Evolutionary conservation across 2,888 invertebrate genomes (phyloP).

Genomic region (Autographa gamma): DNA sequence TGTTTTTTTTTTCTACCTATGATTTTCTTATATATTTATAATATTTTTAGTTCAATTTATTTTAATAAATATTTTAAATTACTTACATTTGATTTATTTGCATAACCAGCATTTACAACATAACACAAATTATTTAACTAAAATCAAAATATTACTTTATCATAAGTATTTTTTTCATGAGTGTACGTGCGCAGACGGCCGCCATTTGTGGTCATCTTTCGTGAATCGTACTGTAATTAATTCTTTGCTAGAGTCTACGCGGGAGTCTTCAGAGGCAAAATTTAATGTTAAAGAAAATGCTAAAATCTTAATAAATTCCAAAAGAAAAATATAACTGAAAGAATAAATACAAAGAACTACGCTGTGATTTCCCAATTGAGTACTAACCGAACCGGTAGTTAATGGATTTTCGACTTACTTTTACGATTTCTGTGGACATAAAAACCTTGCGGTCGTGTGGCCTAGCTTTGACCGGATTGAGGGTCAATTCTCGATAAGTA

Average conservation of each 20-base stretch:
- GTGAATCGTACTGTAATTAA: too few species aligned
- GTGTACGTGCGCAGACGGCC: too few species aligned
- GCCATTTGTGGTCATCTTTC: too few species aligned
- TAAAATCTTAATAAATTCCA: neutral
- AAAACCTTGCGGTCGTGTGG: conserved; percentile 13
- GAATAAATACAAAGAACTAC: conserved; percentile 10
- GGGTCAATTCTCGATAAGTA: conserved; percentile 1
- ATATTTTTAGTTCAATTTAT: too few species aligned
- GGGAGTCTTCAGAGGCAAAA: neutral
- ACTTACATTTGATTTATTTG: too few species aligned
- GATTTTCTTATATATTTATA: too few species aligned
- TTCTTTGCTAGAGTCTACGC: neutral
- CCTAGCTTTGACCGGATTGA: neutral
- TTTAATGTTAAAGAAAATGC: neutral
- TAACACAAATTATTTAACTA: too few species aligned
- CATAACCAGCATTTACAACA: too few species aligned
- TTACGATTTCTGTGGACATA: conserved; percentile 32
- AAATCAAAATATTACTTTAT: too few species aligned
- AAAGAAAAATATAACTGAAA: conserved; percentile 14
- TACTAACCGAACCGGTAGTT: conserved; percentile 27
- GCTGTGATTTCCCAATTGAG: conserved; percentile 45
- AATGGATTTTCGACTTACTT: conserved; percentile 23
- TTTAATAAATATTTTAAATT: too few species aligned
- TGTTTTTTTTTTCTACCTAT: too few species aligned
- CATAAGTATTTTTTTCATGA: too few species aligned